A percentile compares a stretch with the other conserved stretches of the same genome.
These are phyloP conservation scores for Callipepla californica DNA, from an alignment of 2,113 vertebrate species.

Conservation along the genomic window DNA sequence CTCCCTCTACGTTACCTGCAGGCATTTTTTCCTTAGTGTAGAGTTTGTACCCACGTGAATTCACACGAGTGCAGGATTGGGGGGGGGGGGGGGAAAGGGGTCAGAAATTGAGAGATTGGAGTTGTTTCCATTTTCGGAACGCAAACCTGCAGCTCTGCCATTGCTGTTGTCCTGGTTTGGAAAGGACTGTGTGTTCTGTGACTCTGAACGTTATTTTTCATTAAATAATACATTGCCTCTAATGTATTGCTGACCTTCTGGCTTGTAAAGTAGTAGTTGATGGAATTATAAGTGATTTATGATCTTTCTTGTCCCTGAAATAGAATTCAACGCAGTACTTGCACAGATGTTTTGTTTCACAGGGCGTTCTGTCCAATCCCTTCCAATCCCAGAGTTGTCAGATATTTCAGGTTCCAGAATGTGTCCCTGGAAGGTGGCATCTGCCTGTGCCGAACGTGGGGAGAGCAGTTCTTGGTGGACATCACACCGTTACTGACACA, in stretches of 20 bases:
- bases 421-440: rapidly evolving
- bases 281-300: background rate
- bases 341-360: rapidly evolving
- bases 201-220: background rate
- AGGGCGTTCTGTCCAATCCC: background rate
- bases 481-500: rapidly evolving
- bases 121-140: background rate
- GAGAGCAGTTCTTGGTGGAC: background rate
- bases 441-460: background rate
- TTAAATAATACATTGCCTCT: background rate
- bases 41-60: background rate
- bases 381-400: background rate
- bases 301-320: background rate
- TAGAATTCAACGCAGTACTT: background rate
- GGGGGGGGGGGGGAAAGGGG: background rate
- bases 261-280: background rate
- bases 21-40: background rate
- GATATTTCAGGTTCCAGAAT: background rate
- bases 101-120: background rate
- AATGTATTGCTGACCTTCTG: background rate
- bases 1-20: background rate
- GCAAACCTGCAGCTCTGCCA: rapidly evolving
- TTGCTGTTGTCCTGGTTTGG: background rate
- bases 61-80: background rate
- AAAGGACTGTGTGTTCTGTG: background rate